Conservation (phyloP, 1,140 invertebrate species). For the Lethrus apterus region DNA sequence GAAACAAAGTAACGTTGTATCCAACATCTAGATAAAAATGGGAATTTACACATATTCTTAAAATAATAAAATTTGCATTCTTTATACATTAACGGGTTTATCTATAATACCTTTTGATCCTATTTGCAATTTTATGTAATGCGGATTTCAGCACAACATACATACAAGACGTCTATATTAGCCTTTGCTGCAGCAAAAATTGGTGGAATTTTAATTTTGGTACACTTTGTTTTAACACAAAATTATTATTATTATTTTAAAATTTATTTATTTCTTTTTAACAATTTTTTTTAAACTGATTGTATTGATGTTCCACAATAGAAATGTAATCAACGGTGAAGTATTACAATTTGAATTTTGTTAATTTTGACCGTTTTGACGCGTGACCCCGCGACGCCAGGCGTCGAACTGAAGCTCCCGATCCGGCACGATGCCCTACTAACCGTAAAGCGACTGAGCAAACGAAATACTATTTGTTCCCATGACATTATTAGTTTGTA, state of each 20-base stretch:
- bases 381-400: slow-evolving; percentile 16
- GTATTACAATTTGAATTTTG: not conserved
- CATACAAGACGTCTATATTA: slow-evolving; percentile 10
- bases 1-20: too few species aligned
- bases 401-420: slow-evolving; percentile 19
- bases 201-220: too few species aligned
- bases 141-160: slow-evolving; percentile 18
- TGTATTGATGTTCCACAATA: slow-evolving; percentile 5
- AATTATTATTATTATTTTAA: too few species aligned
- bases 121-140: slow-evolving; percentile 18
- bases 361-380: not conserved
- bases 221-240: too few species aligned
- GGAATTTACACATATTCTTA: too few species aligned
- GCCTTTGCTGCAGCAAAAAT: slow-evolving; percentile 1
- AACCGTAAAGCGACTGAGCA: slow-evolving; percentile 14
- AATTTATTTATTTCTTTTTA: too few species aligned
- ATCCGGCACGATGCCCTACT: slow-evolving; percentile 22
- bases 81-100: not conserved
- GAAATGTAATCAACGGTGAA: not conserved
- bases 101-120: slow-evolving; percentile 16
- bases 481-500: too few species aligned
- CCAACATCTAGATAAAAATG: too few species aligned
- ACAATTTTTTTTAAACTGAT: too few species aligned
- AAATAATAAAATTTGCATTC: too few species aligned
- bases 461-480: too few species aligned